Evolutionary conservation across 2,113 vertebrate genomes (phyloP), one percentile per base, ranked within the genome.

Genomic region (Zeus faber): DNA sequence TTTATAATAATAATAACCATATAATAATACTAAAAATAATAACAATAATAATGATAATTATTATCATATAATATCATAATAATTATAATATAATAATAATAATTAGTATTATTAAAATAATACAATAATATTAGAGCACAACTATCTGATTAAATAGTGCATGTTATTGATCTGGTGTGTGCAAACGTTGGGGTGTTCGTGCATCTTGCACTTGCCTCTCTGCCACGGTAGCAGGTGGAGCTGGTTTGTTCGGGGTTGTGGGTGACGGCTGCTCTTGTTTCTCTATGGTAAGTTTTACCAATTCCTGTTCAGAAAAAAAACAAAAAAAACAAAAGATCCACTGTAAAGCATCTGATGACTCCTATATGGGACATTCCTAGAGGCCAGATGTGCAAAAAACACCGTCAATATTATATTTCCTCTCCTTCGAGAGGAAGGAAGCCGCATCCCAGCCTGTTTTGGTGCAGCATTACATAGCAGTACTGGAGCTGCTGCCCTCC

Each of bases 241-340:
- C 90, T 58, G 95, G 92, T 72, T 97, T 98, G 77, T 85, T 93
- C 0, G 95, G 93, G 57, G 90, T 93, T 1, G 93, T 95, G 21
- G 97, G 95, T 20, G 96, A 98, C 0, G 95, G 95, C 27, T 94
- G 95, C 23, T 97, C 97, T 57, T 98, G 94, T 70, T 98, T 99
- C 84, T 99, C 96, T 26, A 95, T 91, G 1, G 92, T 98, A 20
- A 99, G 90, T 76, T 92, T 96, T 75, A 99, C 97, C 82, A 99
- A 77, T 53, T 99, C 97, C 97, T 99, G 68, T 39, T 58, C 3
- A 33, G 4, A 59, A 18, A 55, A 35, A 2, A 58, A 6, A 62
- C 7, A 60, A n/a, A n/a, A n/a, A n/a, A n/a, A n/a, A n/a, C n/a
- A n/a, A n/a, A n/a, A n/a, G n/a, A n/a, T n/a, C n/a, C n/a, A n/a